These are phyloP conservation scores for Marisa cornuarietis DNA, from an alignment of 1,140 invertebrate species.

Conservation along the genomic window DNA sequence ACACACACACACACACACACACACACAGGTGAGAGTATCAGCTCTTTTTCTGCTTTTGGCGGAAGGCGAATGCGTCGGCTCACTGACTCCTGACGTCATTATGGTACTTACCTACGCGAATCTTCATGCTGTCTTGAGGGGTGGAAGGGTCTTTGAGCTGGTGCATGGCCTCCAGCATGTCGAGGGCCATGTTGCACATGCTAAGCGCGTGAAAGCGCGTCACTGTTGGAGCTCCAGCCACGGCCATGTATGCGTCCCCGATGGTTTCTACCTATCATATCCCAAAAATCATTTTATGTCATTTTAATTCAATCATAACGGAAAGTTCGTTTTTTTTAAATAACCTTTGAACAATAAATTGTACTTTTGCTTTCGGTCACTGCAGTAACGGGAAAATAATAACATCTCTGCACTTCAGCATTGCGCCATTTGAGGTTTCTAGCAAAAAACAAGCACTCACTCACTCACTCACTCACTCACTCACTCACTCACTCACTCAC, in stretches of 20 bases:
- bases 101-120: slow-evolving; percentile 78
- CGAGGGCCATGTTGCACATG: slow-evolving; percentile 64
- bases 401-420: no score
- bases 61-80: not conserved
- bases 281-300: not conserved
- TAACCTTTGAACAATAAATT: no score
- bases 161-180: slow-evolving; percentile 88
- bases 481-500: slow-evolving; percentile 1
- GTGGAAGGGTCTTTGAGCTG: slow-evolving; percentile 91
- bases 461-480: slow-evolving; percentile 6
- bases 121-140: slow-evolving; percentile 82
- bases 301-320: not conserved
- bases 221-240: slow-evolving; percentile 58
- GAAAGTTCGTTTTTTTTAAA: not conserved
- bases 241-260: slow-evolving; percentile 95
- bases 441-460: not conserved
- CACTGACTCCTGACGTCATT: not conserved
- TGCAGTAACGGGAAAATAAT: no score
- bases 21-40: no score
- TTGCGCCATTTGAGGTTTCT: no score
- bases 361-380: no score
- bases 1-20: no score
- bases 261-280: slow-evolving; percentile 89
- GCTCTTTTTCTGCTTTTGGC: no score
- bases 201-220: slow-evolving; percentile 52